Conservation (phyloP, 2,113 vertebrate genomes). For the Chamaea fasciata region DNA sequence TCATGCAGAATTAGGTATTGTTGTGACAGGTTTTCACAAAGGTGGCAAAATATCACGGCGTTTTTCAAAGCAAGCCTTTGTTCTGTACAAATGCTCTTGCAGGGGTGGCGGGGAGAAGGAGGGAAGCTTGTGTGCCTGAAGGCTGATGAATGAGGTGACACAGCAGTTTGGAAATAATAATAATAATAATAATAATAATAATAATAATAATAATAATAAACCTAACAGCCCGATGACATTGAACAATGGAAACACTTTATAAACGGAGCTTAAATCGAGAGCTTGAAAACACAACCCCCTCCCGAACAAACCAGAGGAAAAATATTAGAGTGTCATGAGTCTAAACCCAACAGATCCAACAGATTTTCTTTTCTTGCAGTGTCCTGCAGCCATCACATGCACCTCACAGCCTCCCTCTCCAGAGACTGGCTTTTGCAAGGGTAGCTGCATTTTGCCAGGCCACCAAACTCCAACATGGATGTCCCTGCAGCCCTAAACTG, state of each 20-base stretch:
- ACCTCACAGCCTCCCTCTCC: background rate
- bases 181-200: background rate
- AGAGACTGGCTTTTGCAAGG: background rate
- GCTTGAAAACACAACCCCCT: background rate
- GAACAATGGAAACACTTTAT: background rate
- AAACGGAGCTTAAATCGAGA: background rate
- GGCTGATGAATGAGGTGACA: slow-evolving; percentile 53
- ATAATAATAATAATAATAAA: background rate
- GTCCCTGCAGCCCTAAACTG: background rate
- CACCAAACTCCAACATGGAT: background rate
- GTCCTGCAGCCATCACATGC: background rate
- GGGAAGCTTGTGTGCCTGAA: slow-evolving; percentile 28
- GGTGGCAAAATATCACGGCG: slow-evolving; percentile 71
- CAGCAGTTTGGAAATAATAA: slow-evolving; percentile 13
- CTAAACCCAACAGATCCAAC: background rate
- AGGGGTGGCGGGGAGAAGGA: slow-evolving; percentile 32
- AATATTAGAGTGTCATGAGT: background rate
- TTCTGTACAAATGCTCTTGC: slow-evolving; percentile 72
- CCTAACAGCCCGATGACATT: no score
- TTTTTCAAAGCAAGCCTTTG: slow-evolving; percentile 75
- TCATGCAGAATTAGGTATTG: slow-evolving; percentile 62
- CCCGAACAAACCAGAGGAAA: background rate
- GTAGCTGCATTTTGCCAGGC: background rate
- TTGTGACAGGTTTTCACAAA: slow-evolving; percentile 71
- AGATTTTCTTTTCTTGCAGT: background rate